phyloP scores from a whole-genome alignment of 2,113 vertebrate species.

The Narcine bancroftii region DNA sequence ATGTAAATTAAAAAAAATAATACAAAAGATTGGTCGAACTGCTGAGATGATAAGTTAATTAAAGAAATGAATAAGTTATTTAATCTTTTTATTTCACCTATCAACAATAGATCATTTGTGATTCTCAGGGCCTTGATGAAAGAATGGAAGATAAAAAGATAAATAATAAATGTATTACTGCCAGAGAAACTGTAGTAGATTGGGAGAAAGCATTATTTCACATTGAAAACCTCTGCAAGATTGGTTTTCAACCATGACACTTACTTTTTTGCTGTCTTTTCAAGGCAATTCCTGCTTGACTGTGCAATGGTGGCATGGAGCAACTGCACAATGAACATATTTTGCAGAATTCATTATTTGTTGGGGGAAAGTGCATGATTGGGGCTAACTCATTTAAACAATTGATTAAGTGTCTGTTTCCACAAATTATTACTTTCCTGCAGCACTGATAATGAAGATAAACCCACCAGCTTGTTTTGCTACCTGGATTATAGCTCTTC shows the following conservation, averaged over 20 bases:
- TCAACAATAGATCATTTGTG: neutral
- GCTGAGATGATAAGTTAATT: neutral
- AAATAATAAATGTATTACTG: neutral
- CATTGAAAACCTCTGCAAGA: neutral
- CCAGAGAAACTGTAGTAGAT: neutral
- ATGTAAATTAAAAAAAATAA: too few species aligned
- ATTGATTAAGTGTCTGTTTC: neutral
- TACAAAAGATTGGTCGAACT: neutral
- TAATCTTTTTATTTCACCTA: neutral
- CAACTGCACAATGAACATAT: neutral
- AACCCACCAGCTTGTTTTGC: too few species aligned
- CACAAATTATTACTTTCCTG: constrained; percentile 13
- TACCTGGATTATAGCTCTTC: too few species aligned
- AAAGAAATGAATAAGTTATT: neutral
- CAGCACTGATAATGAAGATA: neutral
- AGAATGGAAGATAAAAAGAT: neutral
- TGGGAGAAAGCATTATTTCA: neutral
- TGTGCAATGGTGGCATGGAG: neutral
- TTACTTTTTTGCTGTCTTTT: neutral
- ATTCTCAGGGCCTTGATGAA: neutral
- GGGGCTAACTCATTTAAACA: constrained; percentile 24
- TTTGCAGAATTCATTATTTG: constrained; percentile 1
- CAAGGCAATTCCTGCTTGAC: neutral
- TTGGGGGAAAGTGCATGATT: neutral
- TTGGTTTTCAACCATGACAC: neutral